Evolutionary conservation across 2,113 vertebrate species (phyloP).

Genomic region (Dipodomys spectabilis): DNA sequence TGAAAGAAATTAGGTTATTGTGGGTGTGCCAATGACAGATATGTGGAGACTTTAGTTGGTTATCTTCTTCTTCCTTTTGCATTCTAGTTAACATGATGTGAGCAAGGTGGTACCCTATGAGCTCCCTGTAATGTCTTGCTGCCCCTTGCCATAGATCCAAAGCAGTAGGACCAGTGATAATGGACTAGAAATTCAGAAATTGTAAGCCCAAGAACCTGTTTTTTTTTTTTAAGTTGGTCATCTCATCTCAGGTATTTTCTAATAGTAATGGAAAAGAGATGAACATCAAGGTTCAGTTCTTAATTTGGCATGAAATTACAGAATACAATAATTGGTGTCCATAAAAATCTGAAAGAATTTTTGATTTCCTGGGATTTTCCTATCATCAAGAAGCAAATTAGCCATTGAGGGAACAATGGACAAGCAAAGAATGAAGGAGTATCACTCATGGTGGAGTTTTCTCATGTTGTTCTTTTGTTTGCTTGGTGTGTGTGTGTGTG

Average conservation of each 20-base stretch:
- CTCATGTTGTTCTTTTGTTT: neutral
- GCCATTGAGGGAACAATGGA: neutral
- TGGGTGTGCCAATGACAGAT: no score
- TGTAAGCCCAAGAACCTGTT: neutral
- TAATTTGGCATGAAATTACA: neutral
- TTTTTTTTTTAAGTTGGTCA: neutral
- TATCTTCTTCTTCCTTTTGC: neutral
- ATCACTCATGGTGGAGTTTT: neutral
- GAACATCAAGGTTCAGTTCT: neutral
- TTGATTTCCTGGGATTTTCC: neutral
- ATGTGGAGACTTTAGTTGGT: accelerated
- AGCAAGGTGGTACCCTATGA: neutral
- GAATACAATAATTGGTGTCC: neutral
- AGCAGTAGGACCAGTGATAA: neutral
- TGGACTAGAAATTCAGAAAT: neutral
- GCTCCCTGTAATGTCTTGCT: neutral
- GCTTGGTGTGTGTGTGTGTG: no score
- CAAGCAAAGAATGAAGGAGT: neutral
- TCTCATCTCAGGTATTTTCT: neutral
- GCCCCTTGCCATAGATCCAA: neutral
- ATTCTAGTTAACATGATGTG: neutral
- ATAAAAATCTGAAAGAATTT: neutral
- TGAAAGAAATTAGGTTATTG: no score
- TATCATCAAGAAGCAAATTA: neutral
- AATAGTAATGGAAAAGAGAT: neutral